Evolutionary conservation across 2,113 vertebrate genomes (phyloP).

Genomic region (Leptobrachium ailaonicum): DNA sequence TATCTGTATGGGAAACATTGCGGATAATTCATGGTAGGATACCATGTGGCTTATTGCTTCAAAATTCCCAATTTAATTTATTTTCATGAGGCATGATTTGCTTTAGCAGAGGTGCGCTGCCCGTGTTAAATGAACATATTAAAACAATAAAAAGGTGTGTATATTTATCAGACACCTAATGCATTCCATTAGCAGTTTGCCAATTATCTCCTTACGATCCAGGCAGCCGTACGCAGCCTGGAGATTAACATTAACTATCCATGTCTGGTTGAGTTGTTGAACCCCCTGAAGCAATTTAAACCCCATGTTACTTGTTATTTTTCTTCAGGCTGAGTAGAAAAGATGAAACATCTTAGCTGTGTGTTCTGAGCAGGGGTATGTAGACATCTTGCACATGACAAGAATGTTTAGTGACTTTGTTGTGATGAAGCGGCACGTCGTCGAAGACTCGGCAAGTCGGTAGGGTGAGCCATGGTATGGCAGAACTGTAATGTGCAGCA

Average conservation of each 20-base stretch:
- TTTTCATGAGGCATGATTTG: background rate
- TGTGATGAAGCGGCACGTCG: background rate
- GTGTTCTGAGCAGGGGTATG: conserved; percentile 1
- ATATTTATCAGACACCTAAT: background rate
- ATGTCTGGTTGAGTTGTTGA: conserved; percentile 33
- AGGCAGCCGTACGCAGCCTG: background rate
- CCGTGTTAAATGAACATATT: background rate
- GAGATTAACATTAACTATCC: conserved; percentile 26
- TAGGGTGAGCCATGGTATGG: too few relatives aligned
- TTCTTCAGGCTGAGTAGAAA: conserved; percentile 36
- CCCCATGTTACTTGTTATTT: conserved; percentile 46
- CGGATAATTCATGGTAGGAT: background rate
- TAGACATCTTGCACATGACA: conserved; percentile 26
- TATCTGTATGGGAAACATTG: background rate
- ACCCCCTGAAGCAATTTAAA: conserved; percentile 43
- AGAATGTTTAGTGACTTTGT: conserved; percentile 43
- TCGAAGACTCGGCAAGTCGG: too few relatives aligned
- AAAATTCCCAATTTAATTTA: background rate
- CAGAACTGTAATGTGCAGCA: too few relatives aligned
- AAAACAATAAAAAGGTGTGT: background rate
- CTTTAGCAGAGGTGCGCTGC: background rate
- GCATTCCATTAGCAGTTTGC: background rate
- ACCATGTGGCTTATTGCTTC: background rate
- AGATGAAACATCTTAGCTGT: conserved; percentile 34
- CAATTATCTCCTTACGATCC: background rate